Percentiles rank a stretch among this genome's conserved stretches.
These are phyloP conservation scores for Sminthurides bifidus DNA, from an alignment of 1,140 invertebrate species.

Conservation along the genomic window DNA sequence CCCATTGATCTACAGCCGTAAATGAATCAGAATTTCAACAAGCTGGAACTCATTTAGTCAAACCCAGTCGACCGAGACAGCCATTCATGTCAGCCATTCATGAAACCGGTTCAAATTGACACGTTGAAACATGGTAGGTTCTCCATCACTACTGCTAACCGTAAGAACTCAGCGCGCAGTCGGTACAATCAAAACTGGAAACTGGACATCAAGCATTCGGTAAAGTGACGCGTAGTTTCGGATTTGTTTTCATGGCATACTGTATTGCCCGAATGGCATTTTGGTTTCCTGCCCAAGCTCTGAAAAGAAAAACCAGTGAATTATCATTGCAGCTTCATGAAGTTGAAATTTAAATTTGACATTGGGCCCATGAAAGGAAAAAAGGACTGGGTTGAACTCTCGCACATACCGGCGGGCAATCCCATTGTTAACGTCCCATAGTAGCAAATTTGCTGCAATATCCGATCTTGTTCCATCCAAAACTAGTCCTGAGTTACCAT, in stretches of 20 bases:
- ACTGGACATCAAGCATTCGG: no score
- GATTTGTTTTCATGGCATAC: constrained; percentile 42
- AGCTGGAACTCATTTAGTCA: no score
- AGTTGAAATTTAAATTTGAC: background rate
- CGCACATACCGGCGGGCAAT: constrained; percentile 39
- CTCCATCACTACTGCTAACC: no score
- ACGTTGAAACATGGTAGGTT: no score
- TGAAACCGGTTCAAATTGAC: no score
- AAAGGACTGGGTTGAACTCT: constrained; percentile 34
- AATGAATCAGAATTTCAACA: no score
- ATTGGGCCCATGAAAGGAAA: background rate
- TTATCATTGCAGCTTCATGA: background rate
- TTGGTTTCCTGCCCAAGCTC: constrained; percentile 40
- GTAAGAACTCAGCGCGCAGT: no score
- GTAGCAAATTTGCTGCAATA: constrained; percentile 45
- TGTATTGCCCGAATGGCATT: constrained; percentile 43
- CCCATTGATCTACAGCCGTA: no score
- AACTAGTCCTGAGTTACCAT: constrained; percentile 56
- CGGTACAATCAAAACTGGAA: no score
- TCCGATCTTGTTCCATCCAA: constrained; percentile 45
- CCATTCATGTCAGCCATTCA: no score
- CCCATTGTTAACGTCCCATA: constrained; percentile 59
- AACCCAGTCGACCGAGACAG: no score
- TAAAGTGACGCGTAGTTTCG: constrained; percentile 42
- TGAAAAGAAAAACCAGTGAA: constrained; percentile 19